phyloP scores from a whole-genome alignment of 2,888 invertebrate genomes.

The Idaea biselata region DNA sequence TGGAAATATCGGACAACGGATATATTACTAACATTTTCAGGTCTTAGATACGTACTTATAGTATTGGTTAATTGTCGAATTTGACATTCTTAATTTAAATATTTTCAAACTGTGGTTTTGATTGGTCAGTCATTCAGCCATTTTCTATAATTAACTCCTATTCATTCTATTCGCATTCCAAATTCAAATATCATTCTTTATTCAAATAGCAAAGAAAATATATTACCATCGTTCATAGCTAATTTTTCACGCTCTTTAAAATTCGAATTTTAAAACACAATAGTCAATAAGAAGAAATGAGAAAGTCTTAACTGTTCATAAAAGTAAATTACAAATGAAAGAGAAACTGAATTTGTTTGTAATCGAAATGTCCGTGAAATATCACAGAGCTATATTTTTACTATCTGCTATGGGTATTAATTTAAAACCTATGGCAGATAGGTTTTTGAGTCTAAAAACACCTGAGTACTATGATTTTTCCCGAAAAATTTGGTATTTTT shows the following conservation, averaged over 20 bases:
- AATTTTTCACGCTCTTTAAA: slow-evolving; percentile 1
- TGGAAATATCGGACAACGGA: no score
- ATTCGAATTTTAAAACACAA: neutral
- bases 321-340: neutral
- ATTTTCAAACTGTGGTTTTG: neutral
- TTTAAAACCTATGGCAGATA: no score
- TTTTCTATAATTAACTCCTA: neutral
- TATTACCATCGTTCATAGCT: neutral
- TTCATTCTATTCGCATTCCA: neutral
- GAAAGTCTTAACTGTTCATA: neutral
- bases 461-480: no score
- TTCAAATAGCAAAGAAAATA: neutral
- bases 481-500: no score
- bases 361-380: neutral
- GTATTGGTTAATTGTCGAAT: neutral
- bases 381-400: neutral
- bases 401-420: no score
- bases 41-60: no score
- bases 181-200: neutral
- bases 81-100: neutral
- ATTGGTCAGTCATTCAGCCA: neutral
- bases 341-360: neutral
- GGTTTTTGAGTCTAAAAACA: no score
- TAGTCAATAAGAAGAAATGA: neutral
- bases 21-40: no score